These are phyloP conservation scores for Mycteria americana DNA, from an alignment of 2,797 vertebrate genomes.

Conservation along the genomic window DNA sequence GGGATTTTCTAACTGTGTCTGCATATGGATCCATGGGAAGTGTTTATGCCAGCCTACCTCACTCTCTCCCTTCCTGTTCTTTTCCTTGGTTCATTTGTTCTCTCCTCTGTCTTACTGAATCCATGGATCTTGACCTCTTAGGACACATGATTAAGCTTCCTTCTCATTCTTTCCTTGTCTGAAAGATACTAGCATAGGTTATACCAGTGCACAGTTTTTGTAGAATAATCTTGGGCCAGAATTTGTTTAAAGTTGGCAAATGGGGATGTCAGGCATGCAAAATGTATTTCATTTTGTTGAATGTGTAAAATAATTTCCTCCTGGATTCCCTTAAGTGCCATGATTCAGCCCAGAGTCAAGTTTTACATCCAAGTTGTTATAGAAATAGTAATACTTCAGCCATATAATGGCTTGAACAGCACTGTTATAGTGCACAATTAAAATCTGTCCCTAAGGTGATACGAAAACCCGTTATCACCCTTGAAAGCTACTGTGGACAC, in stretches of 20 bases:
- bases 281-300: neutral
- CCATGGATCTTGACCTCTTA: neutral
- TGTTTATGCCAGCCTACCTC: neutral
- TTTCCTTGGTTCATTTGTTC: neutral
- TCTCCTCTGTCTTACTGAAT: neutral
- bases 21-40: neutral
- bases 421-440: neutral
- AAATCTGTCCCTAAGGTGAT: neutral
- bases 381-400: slow-evolving; percentile 19
- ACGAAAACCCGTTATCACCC: slow-evolving; percentile 17
- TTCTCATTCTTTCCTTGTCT: neutral
- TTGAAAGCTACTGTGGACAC: neutral
- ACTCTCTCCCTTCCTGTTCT: neutral
- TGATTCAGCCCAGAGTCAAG: neutral
- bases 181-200: neutral
- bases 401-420: neutral
- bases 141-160: neutral
- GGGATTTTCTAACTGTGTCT: neutral
- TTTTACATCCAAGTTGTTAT: neutral
- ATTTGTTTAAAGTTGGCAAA: neutral
- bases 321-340: neutral
- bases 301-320: neutral
- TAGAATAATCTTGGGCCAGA: neutral
- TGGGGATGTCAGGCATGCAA: neutral
- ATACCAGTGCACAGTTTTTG: neutral